phyloP scores from a whole-genome alignment of 35 echinoderm and acorn worm genomes.

The Lytechinus pictus region DNA sequence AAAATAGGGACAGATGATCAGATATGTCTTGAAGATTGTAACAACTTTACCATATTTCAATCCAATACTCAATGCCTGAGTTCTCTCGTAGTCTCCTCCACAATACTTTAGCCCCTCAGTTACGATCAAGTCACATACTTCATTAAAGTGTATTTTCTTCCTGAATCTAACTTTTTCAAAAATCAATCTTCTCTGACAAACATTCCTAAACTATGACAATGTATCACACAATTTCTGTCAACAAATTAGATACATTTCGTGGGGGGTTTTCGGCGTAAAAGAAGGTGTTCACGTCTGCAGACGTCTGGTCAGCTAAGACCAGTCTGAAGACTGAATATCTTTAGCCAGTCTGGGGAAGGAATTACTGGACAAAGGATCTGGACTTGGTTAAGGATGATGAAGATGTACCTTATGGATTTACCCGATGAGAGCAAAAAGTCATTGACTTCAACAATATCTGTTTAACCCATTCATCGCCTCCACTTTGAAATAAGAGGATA shows the following conservation, averaged over 20 bases:
- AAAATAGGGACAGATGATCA: neutral
- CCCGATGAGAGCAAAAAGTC: neutral
- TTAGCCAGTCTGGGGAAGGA: neutral
- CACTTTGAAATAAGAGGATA: neutral
- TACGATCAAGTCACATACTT: neutral
- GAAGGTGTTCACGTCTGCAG: neutral
- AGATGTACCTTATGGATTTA: neutral
- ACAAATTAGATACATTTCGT: neutral
- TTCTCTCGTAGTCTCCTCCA: neutral
- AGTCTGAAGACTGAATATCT: neutral
- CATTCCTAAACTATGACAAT: neutral
- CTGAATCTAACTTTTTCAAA: neutral
- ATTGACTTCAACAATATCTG: neutral
- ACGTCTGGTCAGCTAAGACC: neutral
- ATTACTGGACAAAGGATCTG: constrained; percentile 2
- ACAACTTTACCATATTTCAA: neutral
- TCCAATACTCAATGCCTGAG: neutral
- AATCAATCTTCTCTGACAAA: neutral
- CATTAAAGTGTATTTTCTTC: neutral
- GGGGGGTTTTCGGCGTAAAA: neutral
- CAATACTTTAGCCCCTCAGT: neutral
- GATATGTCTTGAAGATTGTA: neutral
- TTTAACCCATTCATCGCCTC: neutral
- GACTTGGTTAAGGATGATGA: neutral
- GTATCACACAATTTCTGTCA: neutral